Evolutionary conservation across 2,888 invertebrate genomes (phyloP).

Genomic region (Mylabris sibirica): DNA sequence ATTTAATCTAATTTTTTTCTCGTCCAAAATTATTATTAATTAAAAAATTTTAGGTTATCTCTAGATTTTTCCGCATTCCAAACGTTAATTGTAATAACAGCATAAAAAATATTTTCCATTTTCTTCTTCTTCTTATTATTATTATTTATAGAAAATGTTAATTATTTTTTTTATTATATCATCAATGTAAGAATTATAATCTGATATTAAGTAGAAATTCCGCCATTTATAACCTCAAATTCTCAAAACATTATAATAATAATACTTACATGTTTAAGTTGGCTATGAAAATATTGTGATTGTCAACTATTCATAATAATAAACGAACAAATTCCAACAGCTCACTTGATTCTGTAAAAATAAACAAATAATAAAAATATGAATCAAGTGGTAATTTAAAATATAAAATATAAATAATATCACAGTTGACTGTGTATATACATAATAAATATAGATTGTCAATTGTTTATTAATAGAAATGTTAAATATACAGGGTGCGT

Average conservation of each 20-base stretch:
- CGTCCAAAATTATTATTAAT: neutral
- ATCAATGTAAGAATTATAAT: too few species aligned
- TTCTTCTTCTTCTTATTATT: too few species aligned
- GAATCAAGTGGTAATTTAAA: too few species aligned
- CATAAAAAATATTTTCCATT: too few species aligned
- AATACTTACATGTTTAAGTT: neutral
- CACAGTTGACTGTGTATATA: too few species aligned
- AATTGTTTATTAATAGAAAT: too few species aligned
- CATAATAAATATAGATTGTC: too few species aligned
- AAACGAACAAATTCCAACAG: neutral
- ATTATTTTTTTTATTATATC: too few species aligned
- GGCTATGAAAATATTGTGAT: neutral
- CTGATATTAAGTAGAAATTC: neutral
- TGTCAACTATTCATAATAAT: conserved; percentile 4
- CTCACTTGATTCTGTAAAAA: neutral
- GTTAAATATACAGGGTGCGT: too few species aligned
- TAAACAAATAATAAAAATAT: neutral
- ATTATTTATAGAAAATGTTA: too few species aligned
- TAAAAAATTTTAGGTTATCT: neutral
- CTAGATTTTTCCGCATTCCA: neutral
- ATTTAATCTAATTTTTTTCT: neutral
- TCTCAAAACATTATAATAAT: neutral
- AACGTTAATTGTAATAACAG: too few species aligned
- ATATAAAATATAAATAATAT: too few species aligned
- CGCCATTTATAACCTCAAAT: neutral